Evolutionary conservation across 2,888 invertebrate species (phyloP), one percentile per base, ranked within the genome.

Genomic region (Volucella zonaria): DNA sequence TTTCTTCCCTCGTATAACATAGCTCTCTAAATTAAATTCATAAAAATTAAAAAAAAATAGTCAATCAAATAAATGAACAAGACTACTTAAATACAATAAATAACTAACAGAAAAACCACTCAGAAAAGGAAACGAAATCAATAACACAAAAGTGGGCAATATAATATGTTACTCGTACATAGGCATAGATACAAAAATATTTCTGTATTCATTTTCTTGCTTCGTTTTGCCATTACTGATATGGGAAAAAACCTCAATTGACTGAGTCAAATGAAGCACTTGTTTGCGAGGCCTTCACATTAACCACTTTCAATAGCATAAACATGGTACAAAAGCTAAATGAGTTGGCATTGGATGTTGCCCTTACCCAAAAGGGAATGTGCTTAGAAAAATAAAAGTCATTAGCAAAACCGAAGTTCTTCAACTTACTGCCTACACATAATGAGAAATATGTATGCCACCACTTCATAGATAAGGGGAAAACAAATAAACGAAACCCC

Each of bases 381-480:
- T 58, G 12, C 43, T 51, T n/a, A 40, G 51, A 31, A 43, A 51
- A 71, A 61, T 61, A 61, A 71, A 71, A 71, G 51, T 71, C 71
- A 61, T 61, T 71, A 61, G 52, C 51, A 61, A 61, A 51, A 42
- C 61, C 52, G 15, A 73, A 73, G 51, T 62, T 52, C 42, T 62
- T 52, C 52, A 61, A 70, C 49, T 70, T 59, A 51, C 42, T 51
- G 49, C 18, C 23, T 59, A 51, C 58, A 68, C 43, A 67, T 54
- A 54, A 66, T 51, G 40, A 66, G 58, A 15, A 66, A 51, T 51
- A 54, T n/a, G 43, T 31, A 31, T 31, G 31, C 31, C 31, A 31
- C 54, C 54, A 54, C 59, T 43, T 43, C 59, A n/a, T 23, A 42
- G 23, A 31, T 31, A 31, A 43, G 18, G 23, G 52, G 6, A n/a